Evolutionary conservation across 1,140 invertebrate genomes (phyloP), one percentile per base, ranked within the genome.

Genomic region (Agrypnia vestita): DNA sequence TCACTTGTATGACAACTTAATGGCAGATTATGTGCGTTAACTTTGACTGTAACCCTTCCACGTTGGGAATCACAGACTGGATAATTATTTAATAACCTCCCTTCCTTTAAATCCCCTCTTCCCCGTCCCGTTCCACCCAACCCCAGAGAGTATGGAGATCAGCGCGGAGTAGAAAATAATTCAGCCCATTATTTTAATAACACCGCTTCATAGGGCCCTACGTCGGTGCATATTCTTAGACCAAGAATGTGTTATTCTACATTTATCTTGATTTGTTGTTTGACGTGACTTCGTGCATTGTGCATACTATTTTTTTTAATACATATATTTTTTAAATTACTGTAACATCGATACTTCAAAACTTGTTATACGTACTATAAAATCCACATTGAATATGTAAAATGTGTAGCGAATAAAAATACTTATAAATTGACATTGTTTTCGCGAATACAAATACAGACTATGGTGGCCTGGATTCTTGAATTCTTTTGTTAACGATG

Each of bases 81-180:
- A 80, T 83, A 83, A 83, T 83, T 83, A 78, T 83, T 83, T 83
- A 83, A 83, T 83, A 80, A 83, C 75, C 59, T 61, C 61, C 75
- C 74, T 73, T 64, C 75, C 59, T 77, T 46, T 49, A 25, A 47
- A 74, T 74, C 71, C 71, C 71, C 64, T 47, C 64, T 47, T 13
- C 44, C 71, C 25, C 71, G n/a, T 35, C 47, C 67, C 47, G 46
- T 35, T 8, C 64, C 1, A 0, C 43, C 67, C 15, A 44, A 10
- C 67, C 47, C 17, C 8, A 6, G 46, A 71, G 10, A 19, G 19
- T 15, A 49, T 8, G 46, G n/a, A 67, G 62, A 59, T 59, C 55
- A 67, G 17, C 44, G 15, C 21, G n/a, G 35, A 7, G 15, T 15
- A 49, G 67, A 21, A 56, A 80, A 80, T 80, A 59, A 80, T 76